Conservation (phyloP, 2,113 vertebrate species). For the Tachysurus vachellii region DNA sequence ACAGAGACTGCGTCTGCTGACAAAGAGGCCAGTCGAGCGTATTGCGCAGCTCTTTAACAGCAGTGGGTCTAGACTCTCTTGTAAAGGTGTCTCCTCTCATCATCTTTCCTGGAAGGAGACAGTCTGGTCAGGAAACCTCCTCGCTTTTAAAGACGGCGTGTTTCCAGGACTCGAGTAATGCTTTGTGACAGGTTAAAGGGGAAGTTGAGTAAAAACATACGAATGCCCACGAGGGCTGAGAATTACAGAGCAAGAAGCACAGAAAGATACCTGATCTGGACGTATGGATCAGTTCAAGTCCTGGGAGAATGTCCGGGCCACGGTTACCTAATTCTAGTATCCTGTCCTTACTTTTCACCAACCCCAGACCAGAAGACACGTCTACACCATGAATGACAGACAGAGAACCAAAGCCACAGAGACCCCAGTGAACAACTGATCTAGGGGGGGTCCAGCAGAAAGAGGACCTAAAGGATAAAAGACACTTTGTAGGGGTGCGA, state of each 20-base stretch:
- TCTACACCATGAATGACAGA: conserved; percentile 76
- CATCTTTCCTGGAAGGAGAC: conserved; percentile 63
- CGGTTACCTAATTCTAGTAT: neutral
- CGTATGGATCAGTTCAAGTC: conserved; percentile 2
- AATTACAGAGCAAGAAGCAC: neutral
- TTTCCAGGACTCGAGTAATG: conserved; percentile 50
- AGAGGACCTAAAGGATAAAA: conserved; percentile 86
- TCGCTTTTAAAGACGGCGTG: conserved; percentile 60
- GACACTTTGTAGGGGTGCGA: conserved; percentile 89
- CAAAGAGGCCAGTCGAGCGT: conserved; percentile 74
- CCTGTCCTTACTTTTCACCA: conserved; percentile 79
- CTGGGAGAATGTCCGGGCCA: neutral
- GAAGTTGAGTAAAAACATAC: conserved; percentile 31
- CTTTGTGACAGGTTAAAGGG: conserved; percentile 33
- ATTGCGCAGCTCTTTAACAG: conserved; percentile 75
- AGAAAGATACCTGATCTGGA: conserved; percentile 11
- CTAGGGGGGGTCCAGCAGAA: conserved; percentile 77
- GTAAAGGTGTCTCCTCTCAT: conserved; percentile 77
- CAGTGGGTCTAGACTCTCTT: conserved; percentile 63
- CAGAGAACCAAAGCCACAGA: conserved; percentile 71
- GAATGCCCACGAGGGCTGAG: conserved; percentile 1
- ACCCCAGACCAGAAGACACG: conserved; percentile 86
- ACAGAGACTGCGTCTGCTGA: conserved; percentile 65
- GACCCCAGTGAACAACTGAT: conserved; percentile 69
- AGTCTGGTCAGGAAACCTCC: conserved; percentile 63